Conservation (phyloP, 2,797 vertebrate species). For the Gallirallus australis region DNA sequence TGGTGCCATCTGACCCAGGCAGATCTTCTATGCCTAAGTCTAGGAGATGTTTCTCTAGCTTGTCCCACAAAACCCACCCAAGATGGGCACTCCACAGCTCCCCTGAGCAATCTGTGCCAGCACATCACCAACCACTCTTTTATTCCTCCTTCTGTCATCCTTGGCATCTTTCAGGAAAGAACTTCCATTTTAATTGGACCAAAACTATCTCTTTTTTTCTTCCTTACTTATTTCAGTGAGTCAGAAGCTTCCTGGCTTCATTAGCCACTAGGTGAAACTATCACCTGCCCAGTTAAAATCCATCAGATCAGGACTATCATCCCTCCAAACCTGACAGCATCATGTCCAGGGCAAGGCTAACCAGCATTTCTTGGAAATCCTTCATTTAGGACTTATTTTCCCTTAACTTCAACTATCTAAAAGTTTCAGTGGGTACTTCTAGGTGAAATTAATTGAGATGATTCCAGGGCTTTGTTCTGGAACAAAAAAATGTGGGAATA, state of each 20-base stretch:
- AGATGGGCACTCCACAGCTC: neutral
- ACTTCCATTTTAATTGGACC: neutral
- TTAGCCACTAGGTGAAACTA: neutral
- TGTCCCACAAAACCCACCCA: neutral
- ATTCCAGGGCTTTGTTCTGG: neutral
- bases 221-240: neutral
- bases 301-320: neutral
- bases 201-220: neutral
- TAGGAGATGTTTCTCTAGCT: neutral
- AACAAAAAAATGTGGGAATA: neutral
- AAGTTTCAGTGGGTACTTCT: neutral
- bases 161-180: neutral
- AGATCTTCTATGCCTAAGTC: fast-evolving
- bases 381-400: neutral
- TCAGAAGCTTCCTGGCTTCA: neutral
- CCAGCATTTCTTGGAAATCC: neutral
- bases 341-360: neutral
- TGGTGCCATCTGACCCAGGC: neutral
- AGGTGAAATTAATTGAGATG: neutral
- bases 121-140: neutral
- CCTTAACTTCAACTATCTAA: neutral
- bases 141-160: neutral
- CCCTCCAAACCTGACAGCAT: neutral
- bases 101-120: neutral
- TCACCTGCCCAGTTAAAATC: neutral